These are phyloP conservation scores for Lipophrys pholis DNA, from an alignment of 2,113 vertebrate genomes.

Conservation along the genomic window DNA sequence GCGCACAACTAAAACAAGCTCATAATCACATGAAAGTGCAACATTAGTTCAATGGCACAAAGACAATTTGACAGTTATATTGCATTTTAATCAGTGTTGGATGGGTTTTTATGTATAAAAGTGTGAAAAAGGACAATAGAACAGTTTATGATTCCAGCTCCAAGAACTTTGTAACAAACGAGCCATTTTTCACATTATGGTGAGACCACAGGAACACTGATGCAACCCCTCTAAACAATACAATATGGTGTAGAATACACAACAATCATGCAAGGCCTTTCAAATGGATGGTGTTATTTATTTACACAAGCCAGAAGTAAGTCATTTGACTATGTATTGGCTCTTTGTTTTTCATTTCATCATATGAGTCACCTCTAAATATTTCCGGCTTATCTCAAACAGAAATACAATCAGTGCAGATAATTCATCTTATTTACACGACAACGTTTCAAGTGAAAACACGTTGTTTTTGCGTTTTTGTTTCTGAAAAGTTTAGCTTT, in stretches of 20 bases:
- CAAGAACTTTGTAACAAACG: conserved; percentile 33
- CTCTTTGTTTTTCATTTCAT: conserved; percentile 28
- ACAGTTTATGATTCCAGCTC: background rate
- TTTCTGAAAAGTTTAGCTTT: no score
- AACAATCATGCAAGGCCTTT: conserved; percentile 1
- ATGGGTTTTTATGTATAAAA: background rate
- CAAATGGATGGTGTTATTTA: conserved; percentile 8
- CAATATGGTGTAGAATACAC: conserved; percentile 9
- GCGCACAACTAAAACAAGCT: no score
- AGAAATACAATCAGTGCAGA: background rate
- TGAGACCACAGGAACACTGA: conserved; percentile 19
- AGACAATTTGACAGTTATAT: no score
- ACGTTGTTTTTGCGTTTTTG: no score
- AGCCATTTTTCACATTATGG: conserved; percentile 26
- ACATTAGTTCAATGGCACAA: no score
- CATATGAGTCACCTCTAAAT: conserved; percentile 23
- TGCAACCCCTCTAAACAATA: conserved; percentile 18
- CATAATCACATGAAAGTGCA: no score
- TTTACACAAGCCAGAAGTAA: conserved; percentile 14
- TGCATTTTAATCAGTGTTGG: no score
- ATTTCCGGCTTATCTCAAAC: conserved; percentile 22
- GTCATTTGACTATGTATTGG: conserved; percentile 24
- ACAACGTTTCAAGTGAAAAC: no score
- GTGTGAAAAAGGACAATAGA: conserved; percentile 1
- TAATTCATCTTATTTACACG: no score